Evolutionary conservation across 2,888 invertebrate genomes (phyloP), one percentile per base, ranked within the genome.

Genomic region (Cremastinae sp.): DNA sequence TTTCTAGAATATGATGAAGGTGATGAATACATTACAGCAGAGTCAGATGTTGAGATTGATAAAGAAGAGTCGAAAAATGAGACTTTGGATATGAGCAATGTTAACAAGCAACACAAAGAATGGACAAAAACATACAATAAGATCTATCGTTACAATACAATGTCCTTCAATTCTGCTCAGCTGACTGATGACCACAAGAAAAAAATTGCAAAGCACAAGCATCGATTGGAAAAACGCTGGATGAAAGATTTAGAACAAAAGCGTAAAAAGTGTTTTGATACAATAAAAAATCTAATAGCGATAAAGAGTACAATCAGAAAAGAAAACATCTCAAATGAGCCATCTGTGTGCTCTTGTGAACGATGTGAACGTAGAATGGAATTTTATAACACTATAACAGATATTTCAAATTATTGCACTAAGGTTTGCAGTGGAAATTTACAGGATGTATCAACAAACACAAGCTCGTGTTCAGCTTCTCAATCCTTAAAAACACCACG

Each of bases 181-280:
- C 9, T 3, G 7, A 43, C 1, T 1, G 9, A 2, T 8, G 65
- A 18, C 1, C 9, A 16, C 8, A 28, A 16, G 9, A 9, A 8
- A 7, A 36, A 47, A 56, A 14, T 68, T 16, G 9, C 18, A 8
- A 20, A 9, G 1, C 28, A 58, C 12, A 28, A 22, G 4, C 38
- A 28, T 0, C 45, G 64, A 16, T 38, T 38, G 36, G 54, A 71
- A 34, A 36, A 16, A 47, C 54, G 62, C 7, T 62, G 47, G 53
- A 7, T 54, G 7, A 43, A 34, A 1, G 22, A 71, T 9, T 47
- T 71, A 1, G 7, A 7, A 0, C 38, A 64, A 4, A 71, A 56
- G 41, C 62, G 71, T 54, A 18, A 56, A 64, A 71, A 56, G 12
- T 71, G 71, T 41, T 56, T 58, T 8, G 18, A 22, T 2, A 12